Evolutionary conservation across 2,113 vertebrate genomes (phyloP).

Genomic region (Nesogale talazaci): DNA sequence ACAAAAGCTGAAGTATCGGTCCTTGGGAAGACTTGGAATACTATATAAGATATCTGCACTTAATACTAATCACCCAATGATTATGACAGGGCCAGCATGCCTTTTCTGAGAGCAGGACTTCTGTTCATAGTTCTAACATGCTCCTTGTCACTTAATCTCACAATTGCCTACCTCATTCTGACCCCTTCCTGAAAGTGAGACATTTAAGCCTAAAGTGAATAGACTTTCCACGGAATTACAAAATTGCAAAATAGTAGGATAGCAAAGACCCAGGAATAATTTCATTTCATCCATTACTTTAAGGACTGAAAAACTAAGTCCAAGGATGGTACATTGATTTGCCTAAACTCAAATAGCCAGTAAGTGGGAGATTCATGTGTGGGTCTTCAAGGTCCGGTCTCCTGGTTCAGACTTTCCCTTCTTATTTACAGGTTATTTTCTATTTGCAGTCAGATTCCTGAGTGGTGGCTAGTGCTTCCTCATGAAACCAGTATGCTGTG

Average conservation of each 20-base stretch:
- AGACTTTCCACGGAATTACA: neutral
- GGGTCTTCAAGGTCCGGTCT: neutral
- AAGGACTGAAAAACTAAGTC: neutral
- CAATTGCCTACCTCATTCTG: neutral
- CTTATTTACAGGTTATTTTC: neutral
- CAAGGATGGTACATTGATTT: neutral
- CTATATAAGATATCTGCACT: neutral
- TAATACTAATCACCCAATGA: neutral
- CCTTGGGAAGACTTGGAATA: neutral
- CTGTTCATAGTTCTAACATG: neutral
- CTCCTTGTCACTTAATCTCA: neutral
- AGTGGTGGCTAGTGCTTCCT: neutral
- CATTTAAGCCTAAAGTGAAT: neutral
- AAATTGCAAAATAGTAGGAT: neutral
- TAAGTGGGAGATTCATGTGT: neutral
- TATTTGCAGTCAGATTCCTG: constrained; percentile 14
- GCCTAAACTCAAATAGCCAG: neutral
- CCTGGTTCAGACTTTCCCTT: neutral
- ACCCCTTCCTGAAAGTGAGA: neutral
- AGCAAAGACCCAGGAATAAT: neutral
- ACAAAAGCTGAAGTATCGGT: neutral
- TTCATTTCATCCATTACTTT: constrained; percentile 22
- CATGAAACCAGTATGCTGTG: neutral
- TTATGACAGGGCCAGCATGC: neutral
- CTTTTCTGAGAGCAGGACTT: neutral